Evolutionary conservation across 2,888 invertebrate genomes (phyloP).

Genomic region (Mythimna lalbum): DNA sequence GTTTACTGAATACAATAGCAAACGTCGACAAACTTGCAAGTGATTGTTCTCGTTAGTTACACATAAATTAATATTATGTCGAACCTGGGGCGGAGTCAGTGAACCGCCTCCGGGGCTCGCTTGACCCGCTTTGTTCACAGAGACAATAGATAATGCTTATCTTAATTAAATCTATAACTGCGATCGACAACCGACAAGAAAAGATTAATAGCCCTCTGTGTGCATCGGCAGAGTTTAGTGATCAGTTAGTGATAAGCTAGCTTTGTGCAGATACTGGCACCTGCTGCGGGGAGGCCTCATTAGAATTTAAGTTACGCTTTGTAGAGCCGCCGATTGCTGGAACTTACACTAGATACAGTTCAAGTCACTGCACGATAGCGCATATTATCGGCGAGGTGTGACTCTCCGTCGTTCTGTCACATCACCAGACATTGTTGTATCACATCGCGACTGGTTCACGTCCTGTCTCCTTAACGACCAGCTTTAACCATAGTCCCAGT

Average conservation of each 20-base stretch:
- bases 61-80: background rate
- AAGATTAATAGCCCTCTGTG: conserved; percentile 14
- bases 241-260: background rate
- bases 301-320: background rate
- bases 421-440: background rate
- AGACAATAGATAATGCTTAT: conserved; percentile 40
- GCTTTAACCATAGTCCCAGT: no score
- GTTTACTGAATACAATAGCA: conserved; percentile 8
- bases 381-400: background rate
- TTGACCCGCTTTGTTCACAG: conserved; percentile 24
- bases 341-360: background rate
- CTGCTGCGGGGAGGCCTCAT: background rate
- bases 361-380: background rate
- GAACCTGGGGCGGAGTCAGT: background rate
- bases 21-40: conserved; percentile 1
- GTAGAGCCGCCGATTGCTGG: background rate
- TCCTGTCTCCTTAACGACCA: background rate
- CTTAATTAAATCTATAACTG: conserved; percentile 38
- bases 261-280: background rate
- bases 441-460: background rate
- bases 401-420: background rate
- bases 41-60: conserved; percentile 8
- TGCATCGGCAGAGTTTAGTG: background rate
- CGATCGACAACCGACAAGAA: conserved; percentile 32
- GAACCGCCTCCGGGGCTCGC: background rate